These are phyloP conservation scores for Catocala sponsa DNA, from an alignment of 2,888 invertebrate genomes.

Conservation along the genomic window DNA sequence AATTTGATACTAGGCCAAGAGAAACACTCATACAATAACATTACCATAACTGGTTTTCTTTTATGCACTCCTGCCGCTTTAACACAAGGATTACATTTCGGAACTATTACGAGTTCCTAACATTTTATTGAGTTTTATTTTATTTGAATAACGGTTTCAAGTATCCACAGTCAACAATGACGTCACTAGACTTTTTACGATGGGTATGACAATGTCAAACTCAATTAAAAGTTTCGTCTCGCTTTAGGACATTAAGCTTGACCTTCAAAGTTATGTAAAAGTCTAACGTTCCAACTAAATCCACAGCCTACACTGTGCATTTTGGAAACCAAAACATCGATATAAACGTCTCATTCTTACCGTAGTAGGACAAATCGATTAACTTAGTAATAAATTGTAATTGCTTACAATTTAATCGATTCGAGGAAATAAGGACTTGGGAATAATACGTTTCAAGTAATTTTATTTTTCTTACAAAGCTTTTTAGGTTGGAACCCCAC, in stretches of 20 bases:
- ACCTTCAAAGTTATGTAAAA: constrained; percentile 21
- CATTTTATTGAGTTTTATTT: neutral
- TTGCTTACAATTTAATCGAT: constrained; percentile 25
- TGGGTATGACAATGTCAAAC: neutral
- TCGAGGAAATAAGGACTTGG: constrained; percentile 16
- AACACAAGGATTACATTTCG: constrained; percentile 34
- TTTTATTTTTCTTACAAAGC: constrained; percentile 52
- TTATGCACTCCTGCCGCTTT: neutral
- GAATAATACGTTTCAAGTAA: constrained; percentile 39
- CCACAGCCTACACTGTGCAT: constrained; percentile 32
- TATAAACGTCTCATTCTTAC: constrained; percentile 18
- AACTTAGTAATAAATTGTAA: constrained; percentile 21
- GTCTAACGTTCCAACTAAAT: constrained; percentile 20
- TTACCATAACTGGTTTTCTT: neutral
- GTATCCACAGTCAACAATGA: too few relatives aligned
- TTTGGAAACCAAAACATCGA: constrained; percentile 13
- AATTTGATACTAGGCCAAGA: too few relatives aligned
- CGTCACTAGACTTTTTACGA: too few relatives aligned
- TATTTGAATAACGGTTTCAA: too few relatives aligned
- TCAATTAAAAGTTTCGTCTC: neutral
- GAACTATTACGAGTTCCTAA: neutral
- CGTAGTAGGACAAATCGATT: constrained; percentile 21
- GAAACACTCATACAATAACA: neutral
- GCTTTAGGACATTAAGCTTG: constrained; percentile 1
- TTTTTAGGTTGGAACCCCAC: constrained; percentile 55